These are phyloP conservation scores for Lynx canadensis DNA, from an alignment of 2,113 vertebrate species.

Conservation along the genomic window DNA sequence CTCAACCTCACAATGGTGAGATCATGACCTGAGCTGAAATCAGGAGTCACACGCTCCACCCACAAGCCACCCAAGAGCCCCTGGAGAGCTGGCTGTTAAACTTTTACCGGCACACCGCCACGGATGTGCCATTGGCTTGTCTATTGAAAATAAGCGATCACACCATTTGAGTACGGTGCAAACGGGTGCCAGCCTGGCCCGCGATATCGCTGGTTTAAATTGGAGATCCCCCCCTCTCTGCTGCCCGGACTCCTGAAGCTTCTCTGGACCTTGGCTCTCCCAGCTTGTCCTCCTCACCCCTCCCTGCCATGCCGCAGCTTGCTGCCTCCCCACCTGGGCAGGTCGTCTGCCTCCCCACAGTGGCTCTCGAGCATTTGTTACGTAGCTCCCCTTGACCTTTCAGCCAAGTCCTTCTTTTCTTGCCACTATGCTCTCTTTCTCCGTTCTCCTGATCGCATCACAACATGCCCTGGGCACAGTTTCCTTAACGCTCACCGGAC, in stretches of 20 bases:
- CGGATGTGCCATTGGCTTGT: neutral
- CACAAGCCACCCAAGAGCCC: too few relatives aligned
- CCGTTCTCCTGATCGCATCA: neutral
- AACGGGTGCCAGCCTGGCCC: neutral
- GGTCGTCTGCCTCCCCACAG: neutral
- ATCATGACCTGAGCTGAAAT: too few relatives aligned
- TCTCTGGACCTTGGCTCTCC: neutral
- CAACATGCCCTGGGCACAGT: neutral
- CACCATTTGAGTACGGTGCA: neutral
- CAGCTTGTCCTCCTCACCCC: fast-evolving
- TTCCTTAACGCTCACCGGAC: neutral
- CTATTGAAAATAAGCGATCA: neutral
- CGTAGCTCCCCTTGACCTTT: neutral
- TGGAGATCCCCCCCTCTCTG: neutral
- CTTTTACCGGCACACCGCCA: neutral
- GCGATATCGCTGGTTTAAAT: neutral
- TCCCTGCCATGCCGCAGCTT: fast-evolving
- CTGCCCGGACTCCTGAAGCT: neutral
- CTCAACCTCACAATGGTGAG: too few relatives aligned
- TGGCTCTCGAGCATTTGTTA: too few relatives aligned
- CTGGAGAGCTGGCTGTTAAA: neutral
- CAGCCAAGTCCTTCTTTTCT: neutral
- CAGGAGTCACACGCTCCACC: too few relatives aligned
- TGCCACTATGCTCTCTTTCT: neutral
- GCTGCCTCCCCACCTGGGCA: neutral